Conservation (phyloP, 1,140 invertebrate species). For the Eufriesea mexicana region DNA sequence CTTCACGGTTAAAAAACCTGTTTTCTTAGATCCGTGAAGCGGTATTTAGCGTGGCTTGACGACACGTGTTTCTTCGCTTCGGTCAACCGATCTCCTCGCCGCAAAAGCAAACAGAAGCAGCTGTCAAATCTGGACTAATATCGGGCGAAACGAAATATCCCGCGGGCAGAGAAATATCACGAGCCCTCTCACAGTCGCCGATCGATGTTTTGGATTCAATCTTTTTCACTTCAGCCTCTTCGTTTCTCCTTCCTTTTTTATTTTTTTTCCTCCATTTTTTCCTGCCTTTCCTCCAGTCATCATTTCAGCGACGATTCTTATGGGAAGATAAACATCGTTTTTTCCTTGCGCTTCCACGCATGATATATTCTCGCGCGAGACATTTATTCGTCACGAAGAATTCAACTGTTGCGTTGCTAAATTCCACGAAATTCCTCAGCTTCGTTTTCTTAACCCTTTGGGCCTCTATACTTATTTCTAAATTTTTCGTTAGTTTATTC, state of each 20-base stretch:
- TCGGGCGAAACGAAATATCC: constrained; percentile 53
- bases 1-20: background rate
- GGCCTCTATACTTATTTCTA: no score
- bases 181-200: background rate
- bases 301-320: no score
- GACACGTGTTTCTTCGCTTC: constrained; percentile 63
- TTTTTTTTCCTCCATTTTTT: background rate
- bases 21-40: constrained; percentile 26
- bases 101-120: constrained; percentile 63
- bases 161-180: constrained; percentile 29
- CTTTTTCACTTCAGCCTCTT: constrained; percentile 3
- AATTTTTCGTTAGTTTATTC: no score
- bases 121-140: constrained; percentile 58
- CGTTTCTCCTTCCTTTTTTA: no score
- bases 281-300: background rate
- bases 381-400: no score
- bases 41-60: constrained; percentile 1
- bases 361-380: no score
- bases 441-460: no score
- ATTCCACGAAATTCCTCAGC: no score
- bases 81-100: constrained; percentile 56
- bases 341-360: no score
- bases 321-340: no score
- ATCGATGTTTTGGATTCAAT: constrained; percentile 28
- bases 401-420: no score